Evolutionary conservation across 2,797 vertebrate genomes (phyloP), one percentile per base, ranked within the genome.

Genomic region (Centropyge bicolor): DNA sequence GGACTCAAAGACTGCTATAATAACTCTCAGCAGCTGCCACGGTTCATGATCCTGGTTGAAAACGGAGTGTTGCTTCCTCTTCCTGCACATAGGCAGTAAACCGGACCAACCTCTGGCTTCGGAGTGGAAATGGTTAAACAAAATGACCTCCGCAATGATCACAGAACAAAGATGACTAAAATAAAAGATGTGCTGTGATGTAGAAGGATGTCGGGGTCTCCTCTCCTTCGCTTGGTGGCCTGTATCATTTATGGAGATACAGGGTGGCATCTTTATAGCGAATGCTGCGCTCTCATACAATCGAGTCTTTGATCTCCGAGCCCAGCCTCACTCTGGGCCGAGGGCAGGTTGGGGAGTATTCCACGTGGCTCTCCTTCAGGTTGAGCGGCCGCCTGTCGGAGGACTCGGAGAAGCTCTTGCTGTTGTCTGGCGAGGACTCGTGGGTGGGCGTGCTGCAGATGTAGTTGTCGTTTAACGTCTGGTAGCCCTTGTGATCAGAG

Each of bases 401-500:
- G 65, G 98, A 95, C 86, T 97, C 97, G 0, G 96, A 96, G 89
- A 97, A 97, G 92, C 96, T 91, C 41, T 96, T 95, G 61, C 96
- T 96, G 46, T 95, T 95, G 36, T 96, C 95, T 0, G 96, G 94
- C 6, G 95, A 95, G 66, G 94, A 95, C 83, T 96, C 97, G 0
- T 96, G 96, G 22, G 95, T 92, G 0, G 97, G 97, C 1, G 96
- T 96, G 93, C 95, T 96, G 88, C 95, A 96, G 27, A 96, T 95
- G 86, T 96, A 97, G 92, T 97, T 98, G 90, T 99, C 97, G 1
- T 97, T 97, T 78, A 99, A 93, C 5, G 98, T 96, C 94, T 99
- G 98, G 92, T 99, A 99, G 92, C 98, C 98, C 89, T 97, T 98
- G 94, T 99, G 98, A 85, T 99, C 98, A 0, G 97, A 96, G 0